Evolutionary conservation across 2,888 invertebrate species (phyloP), one percentile per base, ranked within the genome.

Genomic region (Malthinus seriepunctatus): DNA sequence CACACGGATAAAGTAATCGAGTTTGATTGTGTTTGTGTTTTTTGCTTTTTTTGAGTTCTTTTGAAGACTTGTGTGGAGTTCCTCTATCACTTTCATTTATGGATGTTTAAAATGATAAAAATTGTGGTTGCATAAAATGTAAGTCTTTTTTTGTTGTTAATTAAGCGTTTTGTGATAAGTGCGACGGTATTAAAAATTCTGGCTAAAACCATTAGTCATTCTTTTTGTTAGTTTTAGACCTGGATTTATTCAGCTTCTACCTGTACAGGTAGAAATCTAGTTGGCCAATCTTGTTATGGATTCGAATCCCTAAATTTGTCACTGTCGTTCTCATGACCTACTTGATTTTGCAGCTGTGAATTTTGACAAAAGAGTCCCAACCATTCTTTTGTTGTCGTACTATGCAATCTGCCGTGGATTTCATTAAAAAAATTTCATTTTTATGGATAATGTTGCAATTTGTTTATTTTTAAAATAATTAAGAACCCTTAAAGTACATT

Each of bases 191-290:
- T 44, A 54, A 59, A 54, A 54, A 51, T 56, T 44, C 60, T 51
- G 62, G 56, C 59, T 51, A 60, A 64, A 64, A 62, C 63, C 64
- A 64, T 68, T 68, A 68, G 65, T 66, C 64, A 67, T 66, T 63
- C 62, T 51, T 51, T 60, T 57, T 56, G 63, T 60, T 54, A 51
- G 60, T 56, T 62, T 56, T 55, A 59, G 58, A 46, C 51, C 60
- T 55, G 52, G 60, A 49, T 48, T 53, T 42, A 35, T 49, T 56
- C 51, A 52, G 56, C 58, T 55, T 67, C 60, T 68, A 67, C 67
- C 66, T 57, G 63, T 45, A 48, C 68, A 69, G 68, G 68, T 70
- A 70, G 63, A 67, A 34, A 51, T 47, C 44, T 50, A 61, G 63
- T 57, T 47, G 60, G 38, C 54, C 60, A 53, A 49, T 54, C 53